A percentile compares a stretch with the other conserved stretches of the same genome.
These are phyloP conservation scores for Drosophila orosa DNA, from an alignment of 1,140 invertebrate species.

Conservation along the genomic window DNA sequence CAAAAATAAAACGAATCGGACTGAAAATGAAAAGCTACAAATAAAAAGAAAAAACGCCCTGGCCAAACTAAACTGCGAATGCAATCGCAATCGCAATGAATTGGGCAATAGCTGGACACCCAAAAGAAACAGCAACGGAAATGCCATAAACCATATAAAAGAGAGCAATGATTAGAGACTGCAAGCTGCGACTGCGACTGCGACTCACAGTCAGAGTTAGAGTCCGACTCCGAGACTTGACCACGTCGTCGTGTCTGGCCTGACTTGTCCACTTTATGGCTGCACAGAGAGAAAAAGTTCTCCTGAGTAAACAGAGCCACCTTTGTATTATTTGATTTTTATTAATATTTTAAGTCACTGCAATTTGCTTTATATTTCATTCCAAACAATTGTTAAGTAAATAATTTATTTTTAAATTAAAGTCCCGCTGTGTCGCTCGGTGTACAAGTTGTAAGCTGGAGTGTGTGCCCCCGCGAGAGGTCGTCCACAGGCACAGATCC, in stretches of 20 bases:
- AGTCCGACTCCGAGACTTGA: constrained; percentile 22
- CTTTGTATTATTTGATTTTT: too few relatives aligned
- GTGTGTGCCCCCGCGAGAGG: constrained; percentile 77
- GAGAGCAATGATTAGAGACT: constrained; percentile 63
- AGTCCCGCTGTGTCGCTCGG: neutral
- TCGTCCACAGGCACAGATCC: constrained; percentile 70
- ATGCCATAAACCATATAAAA: constrained; percentile 59
- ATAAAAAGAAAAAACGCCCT: constrained; percentile 28
- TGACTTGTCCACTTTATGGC: constrained; percentile 32
- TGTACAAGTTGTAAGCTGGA: constrained; percentile 1
- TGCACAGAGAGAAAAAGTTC: neutral
- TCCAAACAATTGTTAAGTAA: neutral
- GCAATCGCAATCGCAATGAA: constrained; percentile 56
- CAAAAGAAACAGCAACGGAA: constrained; percentile 53
- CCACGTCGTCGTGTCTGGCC: constrained; percentile 70
- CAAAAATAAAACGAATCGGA: constrained; percentile 13
- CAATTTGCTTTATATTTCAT: neutral
- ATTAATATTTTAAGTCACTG: too few relatives aligned
- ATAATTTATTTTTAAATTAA: neutral
- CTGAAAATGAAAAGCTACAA: neutral
- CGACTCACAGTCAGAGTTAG: constrained; percentile 9
- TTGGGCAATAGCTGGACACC: constrained; percentile 58
- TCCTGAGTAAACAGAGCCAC: neutral
- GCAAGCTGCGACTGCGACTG: constrained; percentile 26
- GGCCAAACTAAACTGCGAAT: constrained; percentile 27